Evolutionary conservation across 1,140 invertebrate species (phyloP), one percentile per base, ranked within the genome.

Genomic region (Papilio glaucus): DNA sequence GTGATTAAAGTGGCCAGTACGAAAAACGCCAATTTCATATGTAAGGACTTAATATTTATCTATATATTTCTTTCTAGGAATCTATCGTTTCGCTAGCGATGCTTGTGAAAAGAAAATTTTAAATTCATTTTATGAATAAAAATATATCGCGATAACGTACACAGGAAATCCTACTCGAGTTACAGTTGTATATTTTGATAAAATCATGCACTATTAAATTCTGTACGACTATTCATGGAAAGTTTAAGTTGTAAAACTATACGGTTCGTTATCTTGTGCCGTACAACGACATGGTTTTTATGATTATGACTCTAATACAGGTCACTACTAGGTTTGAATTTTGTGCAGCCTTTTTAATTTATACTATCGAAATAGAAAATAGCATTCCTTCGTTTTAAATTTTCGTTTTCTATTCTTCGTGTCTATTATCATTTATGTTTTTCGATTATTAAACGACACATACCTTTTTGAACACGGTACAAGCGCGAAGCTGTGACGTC

Each of bases 161-260:
- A 53, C 45, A 12, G 49, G 21, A 53, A 53, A 53, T 53, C 18
- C 18, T 53, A 53, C 18, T 53, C 24, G 49, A 53, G 18, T 53
- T 53, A 53, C 49, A 53, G 49, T 24, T 24, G 49, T 21, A 53
- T 53, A 33, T 2, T 33, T 33, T 33, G 49, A 53, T 26, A 53
- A 53, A 53, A 53, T 53, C 49, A 53, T 53, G 49, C 18, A 53
- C 18, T 57, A 57, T 57, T 57, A 57, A 57, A 24, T 57, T 57
- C 24, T 57, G 49, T 57, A 57, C 49, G 18, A 57, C 49, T 13
- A 57, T 57, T 57, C 21, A 10, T 57, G 49, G 49, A 57, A 57
- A 57, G 49, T 57, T 57, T 57, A 57, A 57, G 49, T 57, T 57
- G 21, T 57, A 57, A 57, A 57, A 57, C 49, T 57, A 24, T 57